These are phyloP conservation scores for Sphaerodactylus townsendi DNA, from an alignment of 2,113 vertebrate genomes.

Conservation along the genomic window DNA sequence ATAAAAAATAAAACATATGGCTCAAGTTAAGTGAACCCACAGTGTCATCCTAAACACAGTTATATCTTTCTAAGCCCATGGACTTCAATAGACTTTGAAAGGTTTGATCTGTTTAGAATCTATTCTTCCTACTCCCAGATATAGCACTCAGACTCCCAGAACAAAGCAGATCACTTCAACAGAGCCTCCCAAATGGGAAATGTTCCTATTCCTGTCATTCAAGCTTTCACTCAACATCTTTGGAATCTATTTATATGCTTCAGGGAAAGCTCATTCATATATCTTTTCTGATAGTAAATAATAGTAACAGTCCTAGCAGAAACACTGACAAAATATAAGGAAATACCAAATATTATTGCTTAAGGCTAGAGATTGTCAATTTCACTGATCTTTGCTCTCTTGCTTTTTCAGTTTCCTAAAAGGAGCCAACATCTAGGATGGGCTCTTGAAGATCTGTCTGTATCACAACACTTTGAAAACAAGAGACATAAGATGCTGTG, in stretches of 20 bases:
- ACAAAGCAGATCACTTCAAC: neutral
- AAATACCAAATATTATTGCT: neutral
- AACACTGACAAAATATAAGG: neutral
- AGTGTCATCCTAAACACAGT: no score
- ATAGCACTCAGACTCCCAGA: neutral
- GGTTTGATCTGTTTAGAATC: no score
- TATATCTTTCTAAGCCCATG: no score
- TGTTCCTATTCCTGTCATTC: neutral
- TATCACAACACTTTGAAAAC: constrained; percentile 2
- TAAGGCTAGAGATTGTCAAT: neutral
- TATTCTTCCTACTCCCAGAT: no score
- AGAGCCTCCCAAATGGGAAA: neutral
- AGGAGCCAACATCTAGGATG: constrained; percentile 2
- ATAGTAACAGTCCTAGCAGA: neutral
- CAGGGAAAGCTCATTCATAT: neutral
- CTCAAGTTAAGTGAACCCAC: no score
- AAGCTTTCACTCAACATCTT: neutral
- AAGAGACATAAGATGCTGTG: fast-evolving
- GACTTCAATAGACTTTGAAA: no score
- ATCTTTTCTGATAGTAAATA: neutral
- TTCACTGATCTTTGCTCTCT: constrained; percentile 9
- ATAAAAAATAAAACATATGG: no score
- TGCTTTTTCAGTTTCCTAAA: constrained; percentile 13
- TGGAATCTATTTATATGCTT: neutral
- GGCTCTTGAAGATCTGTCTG: neutral